Evolutionary conservation across 2,113 vertebrate genomes (phyloP).

Genomic region (Cathartes aura): DNA sequence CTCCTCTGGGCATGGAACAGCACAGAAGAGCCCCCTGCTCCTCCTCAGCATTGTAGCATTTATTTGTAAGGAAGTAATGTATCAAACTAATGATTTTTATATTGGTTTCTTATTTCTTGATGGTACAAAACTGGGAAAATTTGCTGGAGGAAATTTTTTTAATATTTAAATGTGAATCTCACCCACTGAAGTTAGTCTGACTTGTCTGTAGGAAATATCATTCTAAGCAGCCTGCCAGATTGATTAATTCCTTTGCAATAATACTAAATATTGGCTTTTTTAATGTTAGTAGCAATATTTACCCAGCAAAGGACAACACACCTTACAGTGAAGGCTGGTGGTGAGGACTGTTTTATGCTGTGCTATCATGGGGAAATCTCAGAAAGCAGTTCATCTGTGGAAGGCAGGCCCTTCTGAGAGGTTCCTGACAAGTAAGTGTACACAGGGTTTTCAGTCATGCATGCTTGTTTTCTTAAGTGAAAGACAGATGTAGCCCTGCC

Average conservation of each 20-base stretch:
- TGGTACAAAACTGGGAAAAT: neutral
- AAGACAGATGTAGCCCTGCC: neutral
- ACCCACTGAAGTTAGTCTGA: neutral
- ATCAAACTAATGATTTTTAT: neutral
- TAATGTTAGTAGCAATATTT: neutral
- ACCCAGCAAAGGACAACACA: neutral
- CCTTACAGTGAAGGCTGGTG: neutral
- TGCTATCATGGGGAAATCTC: neutral
- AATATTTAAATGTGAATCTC: neutral
- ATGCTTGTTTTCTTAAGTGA: neutral
- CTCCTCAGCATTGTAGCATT: neutral
- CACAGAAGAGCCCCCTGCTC: neutral
- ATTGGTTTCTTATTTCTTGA: neutral
- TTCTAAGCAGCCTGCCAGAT: neutral
- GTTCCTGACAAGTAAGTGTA: neutral
- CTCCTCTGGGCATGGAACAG: neutral
- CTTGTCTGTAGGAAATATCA: neutral
- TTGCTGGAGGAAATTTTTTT: neutral
- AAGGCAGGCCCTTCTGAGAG: neutral
- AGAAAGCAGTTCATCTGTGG: neutral
- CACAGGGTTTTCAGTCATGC: neutral
- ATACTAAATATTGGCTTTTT: neutral
- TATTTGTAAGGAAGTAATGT: neutral
- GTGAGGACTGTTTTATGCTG: neutral
- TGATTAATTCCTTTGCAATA: neutral